phyloP scores from a whole-genome alignment of 64 coral and sea anemone species.

The Actinia tenebrosa region DNA sequence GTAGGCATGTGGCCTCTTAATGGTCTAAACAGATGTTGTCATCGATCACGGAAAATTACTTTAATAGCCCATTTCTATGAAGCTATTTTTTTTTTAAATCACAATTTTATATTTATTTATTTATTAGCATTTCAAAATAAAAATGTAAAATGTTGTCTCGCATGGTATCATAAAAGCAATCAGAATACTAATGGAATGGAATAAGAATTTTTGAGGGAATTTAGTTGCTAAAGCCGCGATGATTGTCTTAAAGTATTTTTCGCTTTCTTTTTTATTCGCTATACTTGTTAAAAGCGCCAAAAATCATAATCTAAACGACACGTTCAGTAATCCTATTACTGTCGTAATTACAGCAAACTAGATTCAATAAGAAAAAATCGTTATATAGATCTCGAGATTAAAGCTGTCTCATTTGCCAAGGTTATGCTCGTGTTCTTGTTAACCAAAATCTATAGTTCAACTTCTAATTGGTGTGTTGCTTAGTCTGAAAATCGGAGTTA shows the following conservation, averaged over 20 bases:
- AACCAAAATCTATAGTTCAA: neutral
- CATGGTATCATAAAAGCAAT: too few relatives aligned
- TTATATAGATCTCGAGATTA: neutral
- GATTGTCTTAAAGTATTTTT: too few relatives aligned
- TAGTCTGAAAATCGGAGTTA: neutral
- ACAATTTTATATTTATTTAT: too few relatives aligned
- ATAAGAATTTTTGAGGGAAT: too few relatives aligned
- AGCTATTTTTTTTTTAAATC: too few relatives aligned
- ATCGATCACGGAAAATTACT: too few relatives aligned
- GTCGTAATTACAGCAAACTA: neutral
- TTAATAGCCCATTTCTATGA: too few relatives aligned
- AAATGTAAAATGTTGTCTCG: too few relatives aligned
- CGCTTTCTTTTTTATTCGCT: too few relatives aligned
- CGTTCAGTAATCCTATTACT: neutral
- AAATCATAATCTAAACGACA: neutral
- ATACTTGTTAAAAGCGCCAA: neutral
- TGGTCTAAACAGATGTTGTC: neutral
- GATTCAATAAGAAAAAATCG: neutral
- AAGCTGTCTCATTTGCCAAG: neutral
- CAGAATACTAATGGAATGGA: too few relatives aligned
- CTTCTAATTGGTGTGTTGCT: neutral
- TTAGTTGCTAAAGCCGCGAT: too few relatives aligned
- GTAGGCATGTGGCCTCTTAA: neutral
- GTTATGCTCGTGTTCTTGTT: neutral
- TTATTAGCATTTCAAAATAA: too few relatives aligned